Evolutionary conservation across 2,113 vertebrate species (phyloP), one percentile per base, ranked within the genome.

Genomic region (Donacobius atricapilla): DNA sequence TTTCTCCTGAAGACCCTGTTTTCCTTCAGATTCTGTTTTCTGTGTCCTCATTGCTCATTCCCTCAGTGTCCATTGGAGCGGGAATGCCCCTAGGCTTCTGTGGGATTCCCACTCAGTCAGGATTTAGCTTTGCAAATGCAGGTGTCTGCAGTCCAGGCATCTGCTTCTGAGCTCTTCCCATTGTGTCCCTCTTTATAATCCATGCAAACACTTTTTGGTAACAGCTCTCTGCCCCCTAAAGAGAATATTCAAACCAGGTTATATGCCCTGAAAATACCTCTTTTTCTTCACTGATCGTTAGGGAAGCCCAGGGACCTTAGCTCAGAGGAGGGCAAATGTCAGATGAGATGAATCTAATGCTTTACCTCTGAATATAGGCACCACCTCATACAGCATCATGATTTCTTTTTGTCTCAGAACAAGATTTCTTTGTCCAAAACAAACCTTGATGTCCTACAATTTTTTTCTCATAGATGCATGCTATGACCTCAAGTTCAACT

Each of bases 131-230:
- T 21, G 14, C 33, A 85, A 90, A 56, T 47, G 16, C 48, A 64
- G 35, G 8, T 79, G 16, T 86, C 28, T 4, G 1, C 24, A 73
- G 24, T 1, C 3, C 31, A 24, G 4, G 1, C 58, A 21, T 70
- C 61, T 83, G 66, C 50, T 15, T 79, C 51, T 73, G 58, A 78
- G 51, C 25, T 50, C 15, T 86, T 84, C 15, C 28, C 8, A 4
- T 8, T 51, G 22, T 47, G 7, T 72, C 22, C 10, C 9, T 85
- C n/a, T 63, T 64, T 44, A n/a, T 31, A 68, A 68, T 57, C 53
- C 0, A 0, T 17, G 30, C 21, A 68, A 88, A 79, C 3, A 13
- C 3, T 42, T 90, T 6, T 11, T 23, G 2, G 2, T 22, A 87
- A 51, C 27, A 42, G 15, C 66, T 75, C 12, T 44, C 19, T 71